A percentile compares a stretch with the other conserved stretches of the same genome.
Evolutionary conservation across 2,888 invertebrate species (phyloP).

Genomic region (Rutpela maculata): DNA sequence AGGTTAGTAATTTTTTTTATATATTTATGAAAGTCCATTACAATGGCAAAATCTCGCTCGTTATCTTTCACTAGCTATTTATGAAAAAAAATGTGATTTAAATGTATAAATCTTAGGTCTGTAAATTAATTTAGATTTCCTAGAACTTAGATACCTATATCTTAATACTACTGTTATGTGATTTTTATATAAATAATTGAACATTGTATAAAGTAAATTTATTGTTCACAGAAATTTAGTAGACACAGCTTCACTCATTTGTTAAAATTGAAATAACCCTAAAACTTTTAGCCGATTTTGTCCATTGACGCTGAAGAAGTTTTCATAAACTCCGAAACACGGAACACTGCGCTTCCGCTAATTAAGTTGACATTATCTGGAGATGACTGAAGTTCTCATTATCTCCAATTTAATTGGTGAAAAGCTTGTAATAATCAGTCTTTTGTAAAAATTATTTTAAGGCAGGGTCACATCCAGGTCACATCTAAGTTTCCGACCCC

Average conservation of each 20-base stretch:
- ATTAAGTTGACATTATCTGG: no score
- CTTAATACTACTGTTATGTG: constrained; percentile 37
- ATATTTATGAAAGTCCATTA: constrained; percentile 41
- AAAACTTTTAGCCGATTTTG: no score
- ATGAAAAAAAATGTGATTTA: constrained; percentile 59
- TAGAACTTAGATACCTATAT: constrained; percentile 26
- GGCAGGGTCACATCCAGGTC: no score
- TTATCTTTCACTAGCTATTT: constrained; percentile 63
- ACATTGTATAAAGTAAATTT: constrained; percentile 34
- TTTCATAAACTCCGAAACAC: no score
- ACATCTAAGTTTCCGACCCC: no score
- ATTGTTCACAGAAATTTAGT: neutral
- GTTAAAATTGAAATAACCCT: constrained; percentile 19
- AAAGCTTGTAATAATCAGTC: no score
- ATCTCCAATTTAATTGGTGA: no score
- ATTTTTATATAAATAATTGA: constrained; percentile 37
- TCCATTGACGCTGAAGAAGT: no score
- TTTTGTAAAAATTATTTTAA: no score
- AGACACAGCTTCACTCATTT: neutral
- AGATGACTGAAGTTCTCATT: no score
- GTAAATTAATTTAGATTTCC: constrained; percentile 41
- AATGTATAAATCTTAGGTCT: constrained; percentile 38
- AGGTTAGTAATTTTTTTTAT: constrained; percentile 28
- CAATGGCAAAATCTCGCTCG: constrained; percentile 60
- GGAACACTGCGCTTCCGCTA: no score